Evolutionary conservation across 2,113 vertebrate genomes (phyloP).

Genomic region (Sorex araneus): DNA sequence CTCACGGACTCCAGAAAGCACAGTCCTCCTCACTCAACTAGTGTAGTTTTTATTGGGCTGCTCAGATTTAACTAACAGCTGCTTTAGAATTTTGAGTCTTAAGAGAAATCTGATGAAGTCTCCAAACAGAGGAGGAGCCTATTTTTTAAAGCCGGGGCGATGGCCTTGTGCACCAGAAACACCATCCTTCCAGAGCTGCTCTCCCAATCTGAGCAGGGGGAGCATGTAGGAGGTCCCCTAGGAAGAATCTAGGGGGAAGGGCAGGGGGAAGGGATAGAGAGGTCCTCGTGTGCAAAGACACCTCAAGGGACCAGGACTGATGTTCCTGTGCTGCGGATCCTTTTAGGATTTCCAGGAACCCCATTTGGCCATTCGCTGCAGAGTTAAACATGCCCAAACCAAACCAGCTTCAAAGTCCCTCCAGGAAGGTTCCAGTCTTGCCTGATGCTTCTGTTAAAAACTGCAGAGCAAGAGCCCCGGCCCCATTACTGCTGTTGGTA

Average conservation of each 20-base stretch:
- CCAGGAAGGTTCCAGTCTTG: not conserved
- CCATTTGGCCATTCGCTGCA: not conserved
- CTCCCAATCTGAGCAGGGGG: fast-evolving
- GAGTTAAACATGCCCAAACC: not conserved
- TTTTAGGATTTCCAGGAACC: not conserved
- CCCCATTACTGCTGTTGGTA: no score
- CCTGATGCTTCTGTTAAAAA: not conserved
- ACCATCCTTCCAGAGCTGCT: not conserved
- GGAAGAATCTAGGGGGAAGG: no score
- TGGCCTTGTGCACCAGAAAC: not conserved
- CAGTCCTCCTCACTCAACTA: slow-evolving; percentile 80
- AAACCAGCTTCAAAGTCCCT: not conserved
- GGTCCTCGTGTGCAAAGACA: fast-evolving
- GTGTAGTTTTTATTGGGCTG: slow-evolving; percentile 62
- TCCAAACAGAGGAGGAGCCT: not conserved
- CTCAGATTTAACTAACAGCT: slow-evolving; percentile 1
- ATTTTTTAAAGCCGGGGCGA: not conserved
- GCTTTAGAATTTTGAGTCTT: slow-evolving; percentile 34
- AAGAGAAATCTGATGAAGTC: not conserved
- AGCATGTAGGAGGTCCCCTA: not conserved
- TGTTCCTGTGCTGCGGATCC: not conserved
- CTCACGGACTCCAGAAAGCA: slow-evolving; percentile 83
- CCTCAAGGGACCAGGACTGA: not conserved
- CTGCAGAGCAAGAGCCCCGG: not conserved
- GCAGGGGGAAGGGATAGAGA: fast-evolving